Base-by-base conservation (phyloP, 2,888 invertebrate species). In the Gnatocerus cornutus region DNA sequence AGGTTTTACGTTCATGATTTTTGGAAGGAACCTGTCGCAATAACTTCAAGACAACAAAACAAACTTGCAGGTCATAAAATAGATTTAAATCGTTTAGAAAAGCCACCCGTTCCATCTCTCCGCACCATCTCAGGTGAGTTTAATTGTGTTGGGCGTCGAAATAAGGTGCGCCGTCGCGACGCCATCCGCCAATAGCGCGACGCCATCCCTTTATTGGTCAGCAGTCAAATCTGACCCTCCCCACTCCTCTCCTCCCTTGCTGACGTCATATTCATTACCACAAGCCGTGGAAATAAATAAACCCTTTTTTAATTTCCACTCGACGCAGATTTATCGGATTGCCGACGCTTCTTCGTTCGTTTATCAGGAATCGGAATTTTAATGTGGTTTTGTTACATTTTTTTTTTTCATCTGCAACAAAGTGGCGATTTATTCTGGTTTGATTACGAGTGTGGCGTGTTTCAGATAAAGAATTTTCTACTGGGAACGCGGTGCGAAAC, bases 141-240 rank as follows among this genome's bases (percentile, higher is more conserved):
- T 68, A 68, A 63, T 68, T 68, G 68, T 56, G 41, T 63, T 63
- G 68, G 68, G 68, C 68, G 68, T 68, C 68, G 68, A 53, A 27
- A 73, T 68, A 77, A 77, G 78, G 75, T 80, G 83, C 82, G 82
- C 82, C 83, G 83, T 78, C 83, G 82, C 81, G 83, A 80, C 83
- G 82, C 77, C 68, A 73, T 71, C 75, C 82, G 80, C 84, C 84
- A 85, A 84, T 84, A 74, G 83, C 80, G 79, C 73, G 77, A 76
- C 78, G 77, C 77, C 78, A 76, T 71, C 73, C 78, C 80, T 79
- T 80, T 80, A 81, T 81, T 81, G 81, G 81, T 82, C 81, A 80
- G 76, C 79, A 76, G 77, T 77, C 78, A 78, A 77, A 79, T 81
- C 77, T 81, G 82, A 82, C 83, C 79, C 80, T 80, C 78, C 79